Conservation (phyloP, 1,140 invertebrate species). For the Drosophila melanica region DNA sequence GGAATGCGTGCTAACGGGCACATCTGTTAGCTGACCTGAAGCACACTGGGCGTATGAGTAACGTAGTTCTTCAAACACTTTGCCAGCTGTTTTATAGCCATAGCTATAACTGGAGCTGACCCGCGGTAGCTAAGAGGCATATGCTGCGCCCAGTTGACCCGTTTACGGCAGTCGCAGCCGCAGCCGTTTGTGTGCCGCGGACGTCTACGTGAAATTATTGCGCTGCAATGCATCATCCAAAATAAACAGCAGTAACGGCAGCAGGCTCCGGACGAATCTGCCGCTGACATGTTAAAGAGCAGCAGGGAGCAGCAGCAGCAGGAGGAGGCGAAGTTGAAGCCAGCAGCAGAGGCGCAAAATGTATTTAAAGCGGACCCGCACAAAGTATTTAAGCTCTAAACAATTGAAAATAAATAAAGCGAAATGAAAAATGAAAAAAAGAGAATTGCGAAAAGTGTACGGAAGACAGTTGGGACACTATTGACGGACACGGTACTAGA, state of each 20-base stretch:
- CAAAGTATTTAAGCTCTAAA: constrained; percentile 70
- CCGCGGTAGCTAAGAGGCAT: background rate
- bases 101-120: background rate
- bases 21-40: constrained; percentile 1
- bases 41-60: constrained; percentile 36
- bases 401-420: constrained; percentile 61
- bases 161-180: constrained; percentile 10
- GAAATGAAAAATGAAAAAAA: constrained; percentile 13
- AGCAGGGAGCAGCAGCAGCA: background rate
- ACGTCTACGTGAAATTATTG: constrained; percentile 78
- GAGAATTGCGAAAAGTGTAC: background rate
- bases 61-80: constrained; percentile 34
- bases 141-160: constrained; percentile 20
- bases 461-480: constrained; percentile 20
- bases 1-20: background rate
- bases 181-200: constrained; percentile 61
- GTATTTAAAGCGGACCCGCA: constrained; percentile 19
- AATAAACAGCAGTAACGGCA: constrained; percentile 65
- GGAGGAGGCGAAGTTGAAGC: no score
- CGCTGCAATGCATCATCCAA: constrained; percentile 78
- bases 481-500: constrained; percentile 67
- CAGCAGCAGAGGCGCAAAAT: background rate
- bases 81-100: constrained; percentile 20
- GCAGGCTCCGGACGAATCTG: constrained; percentile 30
- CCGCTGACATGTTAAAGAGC: constrained; percentile 62